Conservation (phyloP, 2,113 vertebrate genomes). For the Odocoileus virginianus region DNA sequence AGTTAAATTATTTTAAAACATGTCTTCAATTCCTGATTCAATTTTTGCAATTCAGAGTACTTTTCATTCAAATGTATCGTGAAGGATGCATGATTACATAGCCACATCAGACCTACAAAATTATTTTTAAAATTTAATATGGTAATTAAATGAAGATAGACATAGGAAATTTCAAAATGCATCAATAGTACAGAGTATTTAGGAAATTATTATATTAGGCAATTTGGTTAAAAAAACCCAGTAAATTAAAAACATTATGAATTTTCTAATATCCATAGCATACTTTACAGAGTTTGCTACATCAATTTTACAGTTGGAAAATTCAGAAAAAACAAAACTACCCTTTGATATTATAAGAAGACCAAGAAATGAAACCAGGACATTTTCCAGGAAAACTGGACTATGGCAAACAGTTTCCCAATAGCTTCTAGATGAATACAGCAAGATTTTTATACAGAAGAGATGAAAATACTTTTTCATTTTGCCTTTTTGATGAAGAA, state of each 20-base stretch:
- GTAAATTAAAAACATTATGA: neutral
- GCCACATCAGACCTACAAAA: conserved; percentile 31
- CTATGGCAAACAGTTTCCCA: neutral
- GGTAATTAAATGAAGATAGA: neutral
- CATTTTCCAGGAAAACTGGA: neutral
- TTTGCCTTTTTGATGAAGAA: conserved; percentile 7
- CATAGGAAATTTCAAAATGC: conserved; percentile 2
- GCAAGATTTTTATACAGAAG: neutral
- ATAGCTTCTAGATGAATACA: neutral
- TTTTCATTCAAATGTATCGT: conserved; percentile 31
- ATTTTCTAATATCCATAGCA: neutral
- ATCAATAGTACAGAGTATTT: neutral
- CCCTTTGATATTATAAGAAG: neutral
- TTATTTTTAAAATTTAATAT: conserved; percentile 40
- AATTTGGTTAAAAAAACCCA: neutral
- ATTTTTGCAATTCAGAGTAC: conserved; percentile 33
- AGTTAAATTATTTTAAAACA: conserved; percentile 68
- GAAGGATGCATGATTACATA: neutral
- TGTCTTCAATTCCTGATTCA: conserved; percentile 45
- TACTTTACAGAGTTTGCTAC: neutral
- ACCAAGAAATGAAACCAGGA: neutral
- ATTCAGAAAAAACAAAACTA: neutral
- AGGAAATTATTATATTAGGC: neutral
- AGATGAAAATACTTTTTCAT: neutral
- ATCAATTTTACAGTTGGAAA: conserved; percentile 11